Base-by-base conservation (phyloP, 2,113 vertebrate species). In the Microcebus jonahi region DNA sequence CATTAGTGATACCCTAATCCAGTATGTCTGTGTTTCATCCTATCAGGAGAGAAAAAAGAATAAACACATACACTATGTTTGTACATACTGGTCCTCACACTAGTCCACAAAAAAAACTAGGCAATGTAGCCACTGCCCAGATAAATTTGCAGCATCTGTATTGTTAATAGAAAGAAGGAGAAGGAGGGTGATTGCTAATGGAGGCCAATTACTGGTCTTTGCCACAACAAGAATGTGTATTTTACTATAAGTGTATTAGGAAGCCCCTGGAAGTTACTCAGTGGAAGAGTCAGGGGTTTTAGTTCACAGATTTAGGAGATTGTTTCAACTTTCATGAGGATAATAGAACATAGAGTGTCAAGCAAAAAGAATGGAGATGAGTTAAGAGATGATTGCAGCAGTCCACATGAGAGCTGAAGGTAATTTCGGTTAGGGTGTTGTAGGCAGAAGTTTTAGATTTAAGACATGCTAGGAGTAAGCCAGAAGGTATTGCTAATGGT, bases 11-110 rank as follows among this genome's bases (percentile, higher is more conserved):
- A 61, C 27, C 8, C 10, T 31, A 55, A 45, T n/a, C 15, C 1
- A 27, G 17, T 57, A 25, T 7, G 29, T 82, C n/a, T 86, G 10
- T 6, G 9, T 55, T 45, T 89, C 25, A 68, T 45, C 2, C n/a
- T 25, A 68, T n/a, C n/a, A 36, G 18, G 92, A 50, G 14, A 23
- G n/a, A 82, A 55, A 79, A 3, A 17, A 6, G 39, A 59, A 9
- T n/a, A 8, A 4, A 67, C 3, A 34, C 23, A 50, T 31, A 34
- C 6, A 63, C 6, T 87, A 8, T 42, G 17, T 17, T 87, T 48
- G 6, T 42, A 65, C 5, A n/a, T 6, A 39, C 48, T 57, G 23
- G 13, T 85, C 61, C 0, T 0, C 8, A 48, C 0, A 10, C 5
- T 48, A 23, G 29, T 68, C 8, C 8, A 57, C 18, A n/a, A 42